Evolutionary conservation across 1,140 invertebrate genomes (phyloP), one percentile per base, ranked within the genome.

Genomic region (Acromyrmex heyeri): DNA sequence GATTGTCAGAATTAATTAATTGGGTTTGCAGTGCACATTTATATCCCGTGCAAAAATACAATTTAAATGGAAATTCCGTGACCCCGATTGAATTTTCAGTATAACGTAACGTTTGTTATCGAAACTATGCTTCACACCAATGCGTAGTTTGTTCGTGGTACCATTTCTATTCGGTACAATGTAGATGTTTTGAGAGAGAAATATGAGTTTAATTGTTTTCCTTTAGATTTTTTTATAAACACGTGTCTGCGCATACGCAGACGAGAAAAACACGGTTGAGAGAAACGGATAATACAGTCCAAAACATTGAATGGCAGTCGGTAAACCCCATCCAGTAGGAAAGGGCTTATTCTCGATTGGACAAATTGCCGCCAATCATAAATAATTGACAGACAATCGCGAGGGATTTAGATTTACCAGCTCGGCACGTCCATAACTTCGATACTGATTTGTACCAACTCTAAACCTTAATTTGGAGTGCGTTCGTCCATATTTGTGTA

Each of bases 381-480:
- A 93, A 94, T 94, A 94, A 92, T 92, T 92, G 92, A 94, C 93
- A 93, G 93, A 91, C 92, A 93, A 94, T 94, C 88, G 88, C 89
- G 67, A 75, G 85, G 90, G 90, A 91, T 91, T 91, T 91, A 88
- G 87, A 90, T 87, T 88, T 91, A 79, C 70, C 79, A 69, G 69
- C 87, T 86, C 86, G 87, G 87, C 85, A 72, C 70, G 85, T 88
- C 75, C 89, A 87, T 90, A 85, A 89, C 85, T 90, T 79, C 86
- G 89, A 90, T 90, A 90, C 88, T 59, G 89, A 78, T 90, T 87
- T 81, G 77, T 75, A 82, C 62, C 76, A 65, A 85, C 79, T 81
- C 75, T 50, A 59, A 30, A n/a, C 86, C 67, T 83, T 81, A 85
- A 88, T 90, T 90, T 90, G 50, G 78, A 87, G 86, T 75, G 67